Evolutionary conservation across 2,888 invertebrate genomes (phyloP).

Genomic region (Dimorphilus gyrociliatus): DNA sequence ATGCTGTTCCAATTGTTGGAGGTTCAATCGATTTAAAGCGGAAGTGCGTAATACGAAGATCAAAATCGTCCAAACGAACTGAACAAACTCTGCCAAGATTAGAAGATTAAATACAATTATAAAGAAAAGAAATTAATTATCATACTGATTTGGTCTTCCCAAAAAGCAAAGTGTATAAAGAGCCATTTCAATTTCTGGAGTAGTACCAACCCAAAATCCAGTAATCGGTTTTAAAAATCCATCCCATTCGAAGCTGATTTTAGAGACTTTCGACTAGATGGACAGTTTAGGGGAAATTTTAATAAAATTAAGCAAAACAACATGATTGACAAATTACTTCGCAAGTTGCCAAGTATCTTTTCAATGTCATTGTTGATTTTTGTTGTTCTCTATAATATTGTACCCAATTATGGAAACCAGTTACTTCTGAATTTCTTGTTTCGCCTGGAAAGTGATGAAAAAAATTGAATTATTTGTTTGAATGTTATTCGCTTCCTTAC

Average conservation of each 20-base stretch:
- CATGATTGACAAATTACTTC: not conserved
- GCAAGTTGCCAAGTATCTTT: too few species aligned
- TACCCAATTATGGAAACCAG: conserved; percentile 78
- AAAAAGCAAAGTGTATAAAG: conserved; percentile 72
- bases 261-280: not conserved
- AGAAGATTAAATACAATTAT: too few species aligned
- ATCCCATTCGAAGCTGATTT: not conserved
- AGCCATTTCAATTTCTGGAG: conserved; percentile 78
- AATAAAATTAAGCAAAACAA: not conserved
- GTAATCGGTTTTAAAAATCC: too few species aligned
- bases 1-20: conserved; percentile 8
- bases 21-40: conserved; percentile 5
- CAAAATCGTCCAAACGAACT: conserved; percentile 4
- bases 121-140: too few species aligned
- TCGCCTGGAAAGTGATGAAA: conserved; percentile 81
- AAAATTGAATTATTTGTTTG: too few species aligned
- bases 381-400: conserved; percentile 61
- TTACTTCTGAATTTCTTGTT: conserved; percentile 53
- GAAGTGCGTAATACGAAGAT: conserved; percentile 6
- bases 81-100: too few species aligned
- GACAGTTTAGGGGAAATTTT: not conserved
- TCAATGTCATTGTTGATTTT: conserved; percentile 10
- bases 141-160: conserved; percentile 52
- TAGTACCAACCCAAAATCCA: too few species aligned
- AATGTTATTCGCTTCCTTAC: conserved; percentile 62